Evolutionary conservation across 2,888 invertebrate genomes (phyloP), one percentile per base, ranked within the genome.

Genomic region (Baccha elongata): DNA sequence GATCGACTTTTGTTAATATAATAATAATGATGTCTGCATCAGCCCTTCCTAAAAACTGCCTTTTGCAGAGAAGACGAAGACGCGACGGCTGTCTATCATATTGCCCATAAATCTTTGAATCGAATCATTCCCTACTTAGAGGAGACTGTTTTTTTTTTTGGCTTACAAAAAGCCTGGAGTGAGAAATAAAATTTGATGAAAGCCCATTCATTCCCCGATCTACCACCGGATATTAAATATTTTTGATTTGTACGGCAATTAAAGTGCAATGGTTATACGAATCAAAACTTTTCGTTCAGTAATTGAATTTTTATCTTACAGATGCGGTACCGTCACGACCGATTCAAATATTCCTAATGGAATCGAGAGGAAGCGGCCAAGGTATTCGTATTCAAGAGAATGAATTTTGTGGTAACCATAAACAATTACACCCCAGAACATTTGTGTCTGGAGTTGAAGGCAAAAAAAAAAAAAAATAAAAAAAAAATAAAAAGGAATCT

Each of bases 1-100:
- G 80, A 75, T 81, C 69, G 80, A 75, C 80, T 81, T 58, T 81
- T 65, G 69, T 80, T 80, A 55, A 68, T 74, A 62, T 74, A 35
- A 74, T 23, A 58, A 55, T 80, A 50, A 65, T 71, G 67, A 71
- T 60, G 65, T 65, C 69, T 64, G 11, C 15, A 3, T 35, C 29
- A 8, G 15, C 29, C 58, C 8, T 4, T 7, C 26, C 15, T 29
- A 4, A 10, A 3, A 40, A 21, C 15, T n/a, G n/a, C 1, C 4
- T 17, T 8, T 40, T 10, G 6, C 17, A 7, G 17, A 10, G 37
- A 37, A 35, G 32, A 58, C 21, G 19, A 13, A 29, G 42, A 48
- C 15, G 21, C 4, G 64, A 13, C 48, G 62, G 53, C 53, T 58
- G 75, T 65, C 75, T 60, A 48, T 81, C 75, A 75, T 71, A 69